Evolutionary conservation across 1,140 invertebrate genomes (phyloP).

Genomic region (Zophobas atratus): DNA sequence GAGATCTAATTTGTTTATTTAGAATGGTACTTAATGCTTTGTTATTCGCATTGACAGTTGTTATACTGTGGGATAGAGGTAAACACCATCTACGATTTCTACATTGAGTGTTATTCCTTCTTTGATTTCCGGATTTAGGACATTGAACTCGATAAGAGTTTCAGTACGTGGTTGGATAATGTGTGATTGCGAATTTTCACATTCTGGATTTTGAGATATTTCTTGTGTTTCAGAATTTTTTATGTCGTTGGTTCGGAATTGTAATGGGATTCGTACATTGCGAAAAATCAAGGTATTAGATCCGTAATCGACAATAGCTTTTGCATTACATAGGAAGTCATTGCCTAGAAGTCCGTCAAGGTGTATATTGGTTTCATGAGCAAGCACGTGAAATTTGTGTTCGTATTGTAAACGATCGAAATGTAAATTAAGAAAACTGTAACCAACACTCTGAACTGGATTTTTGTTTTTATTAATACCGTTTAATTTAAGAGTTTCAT

Average conservation of each 20-base stretch:
- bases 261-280: not conserved
- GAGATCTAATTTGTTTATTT: slow-evolving; percentile 10
- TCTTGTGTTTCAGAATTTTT: slow-evolving; percentile 1
- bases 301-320: not conserved
- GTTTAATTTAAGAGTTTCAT: slow-evolving; percentile 4
- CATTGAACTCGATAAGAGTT: slow-evolving; percentile 48
- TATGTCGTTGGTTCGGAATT: not conserved
- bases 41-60: slow-evolving; percentile 16
- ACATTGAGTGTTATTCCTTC: slow-evolving; percentile 45
- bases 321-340: slow-evolving; percentile 6
- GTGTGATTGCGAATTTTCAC: not conserved
- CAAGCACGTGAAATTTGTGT: slow-evolving; percentile 13
- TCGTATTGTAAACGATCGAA: not conserved
- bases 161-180: slow-evolving; percentile 44
- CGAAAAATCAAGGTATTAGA: not conserved
- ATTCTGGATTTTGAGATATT: slow-evolving; percentile 4
- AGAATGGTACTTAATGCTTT: slow-evolving; percentile 44
- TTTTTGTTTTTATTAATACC: slow-evolving; percentile 10
- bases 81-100: slow-evolving; percentile 45
- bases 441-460: slow-evolving; percentile 12
- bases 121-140: slow-evolving; percentile 53
- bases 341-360: not conserved
- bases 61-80: slow-evolving; percentile 41
- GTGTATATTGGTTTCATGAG: slow-evolving; percentile 42
- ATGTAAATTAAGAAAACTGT: slow-evolving; percentile 9